phyloP scores from a whole-genome alignment of 2,888 invertebrate genomes.

The Therioaphis trifolii region DNA sequence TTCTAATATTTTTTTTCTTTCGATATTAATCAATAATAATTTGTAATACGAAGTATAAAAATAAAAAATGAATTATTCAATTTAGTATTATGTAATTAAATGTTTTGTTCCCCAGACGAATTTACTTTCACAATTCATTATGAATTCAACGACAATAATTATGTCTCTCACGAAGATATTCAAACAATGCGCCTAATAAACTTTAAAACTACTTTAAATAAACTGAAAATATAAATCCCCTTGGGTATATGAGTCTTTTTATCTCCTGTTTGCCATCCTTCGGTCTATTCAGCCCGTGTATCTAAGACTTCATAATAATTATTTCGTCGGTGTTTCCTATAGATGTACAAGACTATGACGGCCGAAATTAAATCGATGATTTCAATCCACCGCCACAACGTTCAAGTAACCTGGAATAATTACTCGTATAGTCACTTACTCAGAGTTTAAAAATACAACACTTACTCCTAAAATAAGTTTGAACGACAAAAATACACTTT shows the following conservation, averaged over 20 bases:
- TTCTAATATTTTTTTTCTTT: background rate
- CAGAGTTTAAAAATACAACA: no score
- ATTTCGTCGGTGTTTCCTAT: background rate
- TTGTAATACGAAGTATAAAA: background rate
- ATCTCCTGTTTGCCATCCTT: background rate
- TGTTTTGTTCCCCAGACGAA: conserved; percentile 29
- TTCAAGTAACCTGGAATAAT: no score
- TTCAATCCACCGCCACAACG: no score
- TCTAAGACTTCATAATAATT: background rate
- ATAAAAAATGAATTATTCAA: conserved; percentile 40
- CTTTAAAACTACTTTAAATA: conserved; percentile 34
- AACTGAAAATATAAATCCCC: conserved; percentile 35
- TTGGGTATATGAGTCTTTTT: background rate
- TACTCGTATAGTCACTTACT: no score
- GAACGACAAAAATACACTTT: no score
- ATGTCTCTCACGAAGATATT: conserved; percentile 27
- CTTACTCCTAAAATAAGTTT: no score
- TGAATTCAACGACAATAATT: conserved; percentile 38
- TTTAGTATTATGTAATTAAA: conserved; percentile 35
- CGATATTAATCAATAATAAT: conserved; percentile 16
- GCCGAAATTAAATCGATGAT: background rate
- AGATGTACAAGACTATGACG: background rate
- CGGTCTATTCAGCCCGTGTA: background rate
- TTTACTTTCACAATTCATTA: conserved; percentile 29
- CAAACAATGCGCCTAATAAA: conserved; percentile 45